Base-by-base conservation (phyloP, 2,797 vertebrate genomes). In the Bryconaethiops microstoma region DNA sequence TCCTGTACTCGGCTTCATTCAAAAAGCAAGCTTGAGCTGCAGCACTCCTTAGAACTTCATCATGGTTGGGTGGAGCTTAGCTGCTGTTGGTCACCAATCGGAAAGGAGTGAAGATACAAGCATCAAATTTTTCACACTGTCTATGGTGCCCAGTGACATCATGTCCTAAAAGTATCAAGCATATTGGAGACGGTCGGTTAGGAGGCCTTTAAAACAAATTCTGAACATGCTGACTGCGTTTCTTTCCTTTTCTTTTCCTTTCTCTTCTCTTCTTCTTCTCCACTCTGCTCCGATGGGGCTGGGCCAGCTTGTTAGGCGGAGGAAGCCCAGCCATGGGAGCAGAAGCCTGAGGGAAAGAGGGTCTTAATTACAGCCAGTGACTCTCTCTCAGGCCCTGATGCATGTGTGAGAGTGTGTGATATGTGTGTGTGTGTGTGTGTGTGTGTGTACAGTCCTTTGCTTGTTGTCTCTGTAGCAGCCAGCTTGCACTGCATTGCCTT, bases 291-390 rank as follows among this genome's bases (percentile, higher is more conserved):
- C 59, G 16, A 19, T 45, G 65, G 40, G 65, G 65, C 77, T 57
- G 14, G 60, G 17, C 59, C 72, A 73, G 79, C 80, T 82, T 85
- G 81, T 79, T 79, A 83, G 62, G 68, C 48, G 48, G 25, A 21
- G 65, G 45, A 21, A 78, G 78, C 16, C 70, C 35, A 52, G 63
- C 59, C 39, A 72, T 40, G 72, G 25, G 25, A 50, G 65, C 19
- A 39, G 21, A 54, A 55, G 64, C 65, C 72, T 57, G 59, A n/a
- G 50, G 76, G 64, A 71, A 71, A 21, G 45, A 76, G 69, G 71
- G 68, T 79, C 76, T 74, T 86, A 81, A 86, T 83, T 86, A 81
- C 52, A 71, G 80, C 35, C 50, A 19, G 50, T 82, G 73, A 77
- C 80, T 80, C 62, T 40, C 62, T 73, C 70, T 73, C 52, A 40